These are phyloP conservation scores for Tachysurus vachellii DNA, from an alignment of 2,113 vertebrate species.

Conservation along the genomic window DNA sequence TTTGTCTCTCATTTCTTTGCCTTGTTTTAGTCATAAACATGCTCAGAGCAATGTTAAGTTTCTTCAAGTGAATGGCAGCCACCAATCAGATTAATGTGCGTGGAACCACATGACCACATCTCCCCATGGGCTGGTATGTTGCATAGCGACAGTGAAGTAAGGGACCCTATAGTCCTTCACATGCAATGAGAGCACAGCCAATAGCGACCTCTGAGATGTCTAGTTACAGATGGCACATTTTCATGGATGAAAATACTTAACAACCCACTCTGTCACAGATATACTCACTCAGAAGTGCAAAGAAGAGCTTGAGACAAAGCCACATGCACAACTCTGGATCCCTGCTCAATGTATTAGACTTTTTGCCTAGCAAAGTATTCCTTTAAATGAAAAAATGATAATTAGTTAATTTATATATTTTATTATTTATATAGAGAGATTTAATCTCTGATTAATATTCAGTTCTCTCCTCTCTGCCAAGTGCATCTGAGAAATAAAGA, in stretches of 20 bases:
- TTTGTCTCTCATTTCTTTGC: not conserved
- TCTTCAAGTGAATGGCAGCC: slow-evolving; percentile 3
- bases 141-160: slow-evolving; percentile 45
- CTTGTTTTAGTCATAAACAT: not conserved
- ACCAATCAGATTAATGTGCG: slow-evolving; percentile 16
- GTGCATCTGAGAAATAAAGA: not conserved
- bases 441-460: slow-evolving; percentile 71
- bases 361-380: not conserved
- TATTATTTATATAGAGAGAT: slow-evolving; percentile 7
- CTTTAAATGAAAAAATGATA: slow-evolving; percentile 25
- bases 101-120: slow-evolving; percentile 32
- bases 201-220: not conserved
- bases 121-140: slow-evolving; percentile 20
- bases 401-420: slow-evolving; percentile 43
- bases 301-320: not conserved
- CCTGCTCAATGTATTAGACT: not conserved
- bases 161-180: slow-evolving; percentile 9
- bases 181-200: slow-evolving; percentile 44
- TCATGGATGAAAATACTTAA: slow-evolving; percentile 8
- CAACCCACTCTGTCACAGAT: not conserved
- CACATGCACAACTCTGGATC: not conserved
- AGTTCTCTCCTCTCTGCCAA: slow-evolving; percentile 65
- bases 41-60: not conserved
- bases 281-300: not conserved
- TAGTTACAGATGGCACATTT: slow-evolving; percentile 7